Evolutionary conservation across 2,888 invertebrate species (phyloP), one percentile per base, ranked within the genome.

Genomic region (Nomada lathburiana): DNA sequence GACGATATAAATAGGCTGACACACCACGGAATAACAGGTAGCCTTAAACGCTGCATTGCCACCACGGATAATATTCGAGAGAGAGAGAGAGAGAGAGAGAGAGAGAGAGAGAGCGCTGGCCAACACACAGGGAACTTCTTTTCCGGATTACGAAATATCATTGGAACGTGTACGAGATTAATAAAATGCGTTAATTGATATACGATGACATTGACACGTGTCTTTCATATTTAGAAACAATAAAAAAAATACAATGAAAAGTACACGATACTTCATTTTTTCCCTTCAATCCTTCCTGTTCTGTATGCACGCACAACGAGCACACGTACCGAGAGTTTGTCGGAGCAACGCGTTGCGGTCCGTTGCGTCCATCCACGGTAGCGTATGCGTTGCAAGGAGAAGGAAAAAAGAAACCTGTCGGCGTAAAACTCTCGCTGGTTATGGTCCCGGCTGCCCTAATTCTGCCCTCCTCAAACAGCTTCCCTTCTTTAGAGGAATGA

Each of bases 1-100:
- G 93, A 92, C 93, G 92, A 93, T 93, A 93, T 93, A 93, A 93
- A 93, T 93, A 93, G 93, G 93, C 92, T 92, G 92, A 90, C 89
- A 91, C 88, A 90, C 89, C 89, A 90, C 89, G 90, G 90, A 91
- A 93, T 93, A 93, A 93, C 93, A 93, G 93, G 93, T 93, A 93
- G 92, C 91, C 91, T 92, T 92, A 92, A 92, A 92, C 87, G 86
- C 77, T 74, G 76, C 82, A 85, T 78, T 82, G 80, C 78, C 53
- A 71, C 29, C 80, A 63, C 52, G 74, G 71, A 83, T 72, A 65
- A 65, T 62, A 53, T 62, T 76, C 76, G 79, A 85, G 47, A 78
- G 79, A 76, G 59, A 5, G n/a, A n/a, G n/a, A n/a, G n/a, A n/a
- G 29, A 29, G 29, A 29, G 29, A 9, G 36, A 36, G 36, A 36